A percentile compares a stretch with the other conserved stretches of the same genome.
Conservation (phyloP, 2,888 invertebrate genomes). For the Apotomis capreana region DNA sequence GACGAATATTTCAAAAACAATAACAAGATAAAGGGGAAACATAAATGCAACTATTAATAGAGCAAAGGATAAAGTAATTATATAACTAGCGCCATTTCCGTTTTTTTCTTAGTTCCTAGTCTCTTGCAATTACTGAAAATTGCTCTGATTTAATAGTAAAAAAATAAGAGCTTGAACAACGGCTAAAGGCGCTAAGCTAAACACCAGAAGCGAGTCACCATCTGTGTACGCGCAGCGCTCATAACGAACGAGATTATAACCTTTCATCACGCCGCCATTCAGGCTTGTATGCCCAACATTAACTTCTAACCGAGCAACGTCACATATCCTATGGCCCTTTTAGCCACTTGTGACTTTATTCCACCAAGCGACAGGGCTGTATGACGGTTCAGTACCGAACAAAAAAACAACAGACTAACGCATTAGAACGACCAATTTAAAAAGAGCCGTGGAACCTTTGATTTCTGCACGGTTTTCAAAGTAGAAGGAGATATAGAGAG, state of each 20-base stretch:
- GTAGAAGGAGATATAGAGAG: slow-evolving; percentile 35
- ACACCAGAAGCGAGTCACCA: slow-evolving; percentile 33
- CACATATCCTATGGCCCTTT: background rate
- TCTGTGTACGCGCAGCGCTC: slow-evolving; percentile 62
- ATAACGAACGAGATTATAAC: slow-evolving; percentile 73
- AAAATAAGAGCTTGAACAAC: too few relatives aligned
- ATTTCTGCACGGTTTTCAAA: background rate
- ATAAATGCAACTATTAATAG: too few relatives aligned
- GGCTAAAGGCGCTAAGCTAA: background rate
- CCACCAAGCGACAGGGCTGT: slow-evolving; percentile 23
- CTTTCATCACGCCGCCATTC: slow-evolving; percentile 67
- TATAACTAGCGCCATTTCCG: too few relatives aligned
- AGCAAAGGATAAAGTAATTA: too few relatives aligned
- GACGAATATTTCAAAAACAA: too few relatives aligned
- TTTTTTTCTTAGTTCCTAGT: too few relatives aligned
- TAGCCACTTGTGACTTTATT: background rate
- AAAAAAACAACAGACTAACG: slow-evolving; percentile 58
- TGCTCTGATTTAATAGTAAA: too few relatives aligned
- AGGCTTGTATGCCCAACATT: slow-evolving; percentile 20
- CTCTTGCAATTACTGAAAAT: too few relatives aligned
- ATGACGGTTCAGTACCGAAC: slow-evolving; percentile 52
- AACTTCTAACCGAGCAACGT: background rate
- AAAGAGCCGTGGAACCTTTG: slow-evolving; percentile 47
- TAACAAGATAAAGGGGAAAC: too few relatives aligned
- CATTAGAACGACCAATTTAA: slow-evolving; percentile 50